Conservation (phyloP, 2,113 vertebrate genomes). For the Solenodon paradoxus region DNA sequence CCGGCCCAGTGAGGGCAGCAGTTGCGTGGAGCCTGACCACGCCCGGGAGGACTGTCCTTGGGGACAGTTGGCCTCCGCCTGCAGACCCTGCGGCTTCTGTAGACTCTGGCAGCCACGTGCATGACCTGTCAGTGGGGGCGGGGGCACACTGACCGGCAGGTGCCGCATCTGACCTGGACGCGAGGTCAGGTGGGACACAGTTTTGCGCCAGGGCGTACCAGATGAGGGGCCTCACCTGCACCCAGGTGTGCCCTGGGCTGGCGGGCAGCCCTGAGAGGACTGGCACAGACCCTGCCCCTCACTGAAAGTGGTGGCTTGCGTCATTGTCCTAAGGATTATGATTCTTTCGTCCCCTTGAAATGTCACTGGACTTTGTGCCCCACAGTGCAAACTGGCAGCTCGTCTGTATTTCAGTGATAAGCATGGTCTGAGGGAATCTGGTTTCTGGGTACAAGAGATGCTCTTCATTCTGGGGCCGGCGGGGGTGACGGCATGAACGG, state of each 20-base stretch:
- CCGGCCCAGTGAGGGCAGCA: not conserved
- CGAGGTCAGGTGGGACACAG: no score
- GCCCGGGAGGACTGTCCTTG: not conserved
- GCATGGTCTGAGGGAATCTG: conserved; percentile 41
- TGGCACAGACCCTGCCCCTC: not conserved
- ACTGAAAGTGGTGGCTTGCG: not conserved
- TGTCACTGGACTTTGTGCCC: not conserved
- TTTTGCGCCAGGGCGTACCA: not conserved
- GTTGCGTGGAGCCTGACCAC: not conserved
- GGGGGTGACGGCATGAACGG: not conserved
- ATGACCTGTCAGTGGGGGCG: not conserved
- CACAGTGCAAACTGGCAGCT: no score
- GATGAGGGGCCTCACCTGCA: accelerated
- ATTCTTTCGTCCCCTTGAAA: not conserved
- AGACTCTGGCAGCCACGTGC: not conserved
- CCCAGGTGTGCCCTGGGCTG: not conserved
- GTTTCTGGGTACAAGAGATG: conserved; percentile 39
- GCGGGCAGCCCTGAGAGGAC: not conserved
- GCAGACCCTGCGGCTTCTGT: not conserved
- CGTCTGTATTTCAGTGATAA: conserved; percentile 58
- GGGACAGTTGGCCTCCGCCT: no score
- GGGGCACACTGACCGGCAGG: not conserved
- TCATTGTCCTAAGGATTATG: not conserved
- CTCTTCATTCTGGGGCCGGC: not conserved
- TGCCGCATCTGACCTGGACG: accelerated